Percentiles rank a stretch among this genome's conserved stretches.
phyloP scores from a whole-genome alignment of 2,888 invertebrate genomes.

The Agonopterix subpropinquella region DNA sequence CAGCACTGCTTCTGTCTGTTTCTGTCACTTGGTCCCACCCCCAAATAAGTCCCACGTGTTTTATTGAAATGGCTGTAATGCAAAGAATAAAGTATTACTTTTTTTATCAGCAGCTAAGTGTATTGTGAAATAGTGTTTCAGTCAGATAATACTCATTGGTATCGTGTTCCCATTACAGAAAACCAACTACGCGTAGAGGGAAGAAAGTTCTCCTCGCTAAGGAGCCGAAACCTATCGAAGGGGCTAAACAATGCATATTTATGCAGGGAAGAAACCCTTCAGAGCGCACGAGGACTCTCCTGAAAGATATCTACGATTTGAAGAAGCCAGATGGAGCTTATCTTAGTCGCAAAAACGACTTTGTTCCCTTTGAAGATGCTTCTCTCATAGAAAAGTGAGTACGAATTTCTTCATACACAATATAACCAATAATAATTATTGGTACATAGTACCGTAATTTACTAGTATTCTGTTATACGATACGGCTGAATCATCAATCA shows the following conservation, averaged over 20 bases:
- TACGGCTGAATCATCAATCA: too few species aligned
- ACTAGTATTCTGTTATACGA: too few species aligned
- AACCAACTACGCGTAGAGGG: conserved; percentile 91
- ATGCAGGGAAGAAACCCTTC: conserved; percentile 89
- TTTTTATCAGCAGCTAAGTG: neutral
- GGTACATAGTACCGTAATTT: too few species aligned
- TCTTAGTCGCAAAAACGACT: conserved; percentile 88
- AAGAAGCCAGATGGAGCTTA: conserved; percentile 91
- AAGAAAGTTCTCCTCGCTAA: conserved; percentile 87
- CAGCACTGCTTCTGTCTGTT: too few species aligned
- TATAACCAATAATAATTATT: too few species aligned
- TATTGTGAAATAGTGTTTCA: neutral
- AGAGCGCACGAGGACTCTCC: conserved; percentile 79
- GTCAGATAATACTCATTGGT: neutral
- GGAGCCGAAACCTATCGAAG: conserved; percentile 93
- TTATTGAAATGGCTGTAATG: conserved; percentile 45
- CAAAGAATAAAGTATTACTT: conserved; percentile 54
- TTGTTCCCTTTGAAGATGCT: conserved; percentile 94
- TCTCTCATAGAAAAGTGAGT: conserved; percentile 85
- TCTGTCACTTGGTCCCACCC: too few species aligned
- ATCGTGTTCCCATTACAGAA: conserved; percentile 73
- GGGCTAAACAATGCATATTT: conserved; percentile 88
- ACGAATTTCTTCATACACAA: too few species aligned
- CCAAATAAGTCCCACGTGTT: too few species aligned
- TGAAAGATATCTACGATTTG: conserved; percentile 91